A percentile compares a stretch with the other conserved stretches of the same genome.
These are phyloP conservation scores for Andrena camellia DNA, from an alignment of 2,888 invertebrate species.

Conservation along the genomic window DNA sequence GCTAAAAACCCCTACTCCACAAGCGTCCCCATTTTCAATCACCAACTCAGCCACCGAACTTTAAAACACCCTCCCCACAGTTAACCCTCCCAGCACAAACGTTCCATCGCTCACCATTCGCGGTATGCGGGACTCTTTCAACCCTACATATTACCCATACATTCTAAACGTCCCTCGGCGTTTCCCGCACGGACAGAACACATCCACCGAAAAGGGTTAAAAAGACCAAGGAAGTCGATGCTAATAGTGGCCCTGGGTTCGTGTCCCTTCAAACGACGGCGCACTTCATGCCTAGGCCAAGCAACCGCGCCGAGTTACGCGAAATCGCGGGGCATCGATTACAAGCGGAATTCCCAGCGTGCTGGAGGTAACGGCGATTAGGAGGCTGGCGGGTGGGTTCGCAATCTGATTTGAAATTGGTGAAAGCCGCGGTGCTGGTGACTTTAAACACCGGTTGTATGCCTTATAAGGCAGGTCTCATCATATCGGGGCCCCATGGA, in stretches of 20 bases:
- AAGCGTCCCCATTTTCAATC: too few relatives aligned
- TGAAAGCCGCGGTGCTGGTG: constrained; percentile 69
- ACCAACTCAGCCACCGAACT: too few relatives aligned
- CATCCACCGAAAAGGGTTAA: not conserved
- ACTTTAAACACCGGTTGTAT: constrained; percentile 68
- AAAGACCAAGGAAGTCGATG: not conserved
- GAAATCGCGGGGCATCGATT: constrained; percentile 65
- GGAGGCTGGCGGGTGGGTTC: constrained; percentile 64
- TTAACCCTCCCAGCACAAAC: too few relatives aligned
- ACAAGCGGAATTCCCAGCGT: constrained; percentile 47
- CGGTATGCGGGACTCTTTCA: too few relatives aligned
- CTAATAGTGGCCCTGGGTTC: not conserved
- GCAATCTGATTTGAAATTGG: constrained; percentile 73
- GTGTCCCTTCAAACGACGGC: not conserved
- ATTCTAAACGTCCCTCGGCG: too few relatives aligned
- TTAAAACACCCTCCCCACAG: too few relatives aligned
- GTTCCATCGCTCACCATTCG: too few relatives aligned
- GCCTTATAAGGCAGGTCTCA: constrained; percentile 71
- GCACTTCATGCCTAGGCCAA: not conserved
- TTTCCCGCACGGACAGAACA: too few relatives aligned
- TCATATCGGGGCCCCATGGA: constrained; percentile 54
- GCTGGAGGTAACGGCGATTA: constrained; percentile 61
- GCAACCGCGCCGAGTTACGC: constrained; percentile 44
- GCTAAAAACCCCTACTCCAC: too few relatives aligned
- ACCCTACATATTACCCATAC: too few relatives aligned